Percentiles rank a stretch among this genome's conserved stretches.
phyloP scores from a whole-genome alignment of 2,113 vertebrate species.

The Phaethon lepturus region DNA sequence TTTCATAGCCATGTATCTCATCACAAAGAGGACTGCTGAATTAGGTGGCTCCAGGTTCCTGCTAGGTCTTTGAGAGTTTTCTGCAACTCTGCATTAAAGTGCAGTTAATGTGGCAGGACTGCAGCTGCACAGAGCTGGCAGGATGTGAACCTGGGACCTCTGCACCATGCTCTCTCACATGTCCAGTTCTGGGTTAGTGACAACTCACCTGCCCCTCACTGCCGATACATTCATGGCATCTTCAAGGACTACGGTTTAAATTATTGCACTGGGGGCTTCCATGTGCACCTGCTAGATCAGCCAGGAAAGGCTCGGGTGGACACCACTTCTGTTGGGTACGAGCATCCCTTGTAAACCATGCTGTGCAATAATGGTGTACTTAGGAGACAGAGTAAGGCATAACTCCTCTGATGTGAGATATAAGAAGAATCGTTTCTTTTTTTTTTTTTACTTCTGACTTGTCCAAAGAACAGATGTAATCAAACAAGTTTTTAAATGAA shows the following conservation, averaged over 20 bases:
- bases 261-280: neutral
- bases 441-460: neutral
- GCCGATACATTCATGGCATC: neutral
- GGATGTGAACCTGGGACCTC: neutral
- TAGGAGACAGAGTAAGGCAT: neutral
- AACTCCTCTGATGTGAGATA: neutral
- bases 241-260: neutral
- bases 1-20: neutral
- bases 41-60: neutral
- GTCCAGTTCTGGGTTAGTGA: neutral
- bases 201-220: neutral
- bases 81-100: neutral
- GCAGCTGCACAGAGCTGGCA: neutral
- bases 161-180: neutral
- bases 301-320: neutral
- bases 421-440: neutral
- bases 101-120: neutral
- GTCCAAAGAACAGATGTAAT: neutral
- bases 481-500: slow-evolving; percentile 11
- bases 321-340: neutral
- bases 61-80: neutral
- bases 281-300: neutral
- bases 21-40: neutral
- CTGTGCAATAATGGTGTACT: neutral
- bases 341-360: neutral